A percentile compares a stretch with the other conserved stretches of the same genome.
phyloP scores from a whole-genome alignment of 35 echinoderm and acorn worm species.

The Strongylocentrotus purpuratus region DNA sequence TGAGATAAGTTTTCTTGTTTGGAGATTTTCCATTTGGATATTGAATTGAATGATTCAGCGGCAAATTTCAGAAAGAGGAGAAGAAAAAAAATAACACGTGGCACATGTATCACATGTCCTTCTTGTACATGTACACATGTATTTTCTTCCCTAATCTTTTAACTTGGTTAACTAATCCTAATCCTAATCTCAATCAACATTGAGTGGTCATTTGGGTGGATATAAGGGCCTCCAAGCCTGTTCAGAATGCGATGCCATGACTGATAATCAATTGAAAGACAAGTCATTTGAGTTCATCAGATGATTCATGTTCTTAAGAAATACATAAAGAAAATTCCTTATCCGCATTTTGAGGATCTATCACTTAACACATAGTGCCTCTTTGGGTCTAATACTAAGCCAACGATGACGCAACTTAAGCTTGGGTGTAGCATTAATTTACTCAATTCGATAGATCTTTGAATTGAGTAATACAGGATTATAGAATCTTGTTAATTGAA shows the following conservation, averaged over 20 bases:
- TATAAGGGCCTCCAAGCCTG: neutral
- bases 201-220: neutral
- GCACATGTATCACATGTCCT: neutral
- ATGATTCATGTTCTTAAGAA: neutral
- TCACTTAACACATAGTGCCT: neutral
- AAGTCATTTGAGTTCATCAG: neutral
- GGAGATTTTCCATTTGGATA: too few species aligned
- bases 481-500: neutral
- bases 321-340: neutral
- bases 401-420: neutral
- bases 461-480: neutral
- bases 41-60: too few species aligned
- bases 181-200: neutral
- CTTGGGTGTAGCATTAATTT: constrained; percentile 2
- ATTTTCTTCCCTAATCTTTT: neutral
- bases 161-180: neutral
- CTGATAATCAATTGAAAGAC: neutral
- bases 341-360: neutral
- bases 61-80: too few species aligned
- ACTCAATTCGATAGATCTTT: neutral
- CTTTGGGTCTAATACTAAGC: neutral
- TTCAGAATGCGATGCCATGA: neutral
- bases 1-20: too few species aligned
- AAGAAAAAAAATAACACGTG: too few species aligned
- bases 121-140: neutral